Percentiles rank a stretch among this genome's conserved stretches.
Conservation (phyloP, 2,888 invertebrate species). For the Lithophane leautieri region DNA sequence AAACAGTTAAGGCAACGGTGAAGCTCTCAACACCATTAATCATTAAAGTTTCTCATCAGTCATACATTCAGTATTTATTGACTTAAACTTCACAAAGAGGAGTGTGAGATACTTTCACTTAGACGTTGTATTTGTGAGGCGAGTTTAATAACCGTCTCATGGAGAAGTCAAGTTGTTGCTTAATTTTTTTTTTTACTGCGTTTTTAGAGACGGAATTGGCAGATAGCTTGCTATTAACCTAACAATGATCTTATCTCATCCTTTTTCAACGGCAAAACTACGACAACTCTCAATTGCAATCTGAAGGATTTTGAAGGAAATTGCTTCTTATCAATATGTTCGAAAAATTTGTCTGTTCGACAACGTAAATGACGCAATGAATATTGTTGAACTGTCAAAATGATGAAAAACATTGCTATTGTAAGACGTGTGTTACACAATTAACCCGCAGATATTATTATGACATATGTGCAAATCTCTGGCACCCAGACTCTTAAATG, state of each 20-base stretch:
- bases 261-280: background rate
- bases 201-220: too few species aligned
- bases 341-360: background rate
- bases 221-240: background rate
- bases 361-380: background rate
- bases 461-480: background rate
- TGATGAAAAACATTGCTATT: too few species aligned
- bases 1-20: constrained; percentile 66
- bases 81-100: constrained; percentile 64
- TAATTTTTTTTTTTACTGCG: background rate
- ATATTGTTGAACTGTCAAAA: background rate
- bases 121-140: constrained; percentile 29
- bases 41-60: constrained; percentile 72
- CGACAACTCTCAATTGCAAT: background rate
- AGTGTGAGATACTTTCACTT: constrained; percentile 66
- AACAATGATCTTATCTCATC: background rate
- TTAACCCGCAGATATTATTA: background rate
- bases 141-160: constrained; percentile 21
- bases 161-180: background rate
- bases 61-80: constrained; percentile 67
- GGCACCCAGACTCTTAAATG: background rate
- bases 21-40: constrained; percentile 71
- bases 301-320: background rate
- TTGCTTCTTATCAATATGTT: background rate
- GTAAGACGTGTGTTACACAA: background rate